Conservation (phyloP, 2,888 invertebrate species). For the Torymus auratus region DNA sequence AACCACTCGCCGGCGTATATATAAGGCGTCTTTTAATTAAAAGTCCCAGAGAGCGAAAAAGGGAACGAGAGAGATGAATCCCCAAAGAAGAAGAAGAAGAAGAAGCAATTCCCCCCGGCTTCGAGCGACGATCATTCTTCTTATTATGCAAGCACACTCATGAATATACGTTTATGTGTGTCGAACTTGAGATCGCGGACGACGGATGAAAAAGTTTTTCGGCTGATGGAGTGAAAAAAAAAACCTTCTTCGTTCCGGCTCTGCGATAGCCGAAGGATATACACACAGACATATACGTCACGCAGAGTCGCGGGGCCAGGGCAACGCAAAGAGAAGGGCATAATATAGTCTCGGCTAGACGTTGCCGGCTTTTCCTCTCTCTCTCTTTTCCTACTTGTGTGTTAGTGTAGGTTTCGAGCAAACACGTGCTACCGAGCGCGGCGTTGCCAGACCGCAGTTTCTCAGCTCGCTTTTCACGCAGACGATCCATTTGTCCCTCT, state of each 20-base stretch:
- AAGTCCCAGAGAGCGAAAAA: too few relatives aligned
- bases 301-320: background rate
- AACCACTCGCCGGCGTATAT: too few relatives aligned
- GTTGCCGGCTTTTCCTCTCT: slow-evolving; percentile 9
- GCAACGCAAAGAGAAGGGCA: background rate
- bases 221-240: too few relatives aligned
- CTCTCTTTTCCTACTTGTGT: background rate
- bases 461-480: slow-evolving; percentile 37
- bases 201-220: slow-evolving; percentile 33
- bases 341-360: background rate
- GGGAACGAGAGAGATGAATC: too few relatives aligned
- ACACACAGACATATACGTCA: background rate
- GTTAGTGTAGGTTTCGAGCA: background rate
- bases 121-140: background rate
- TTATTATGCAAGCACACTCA: background rate
- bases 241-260: background rate
- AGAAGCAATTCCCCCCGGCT: too few relatives aligned
- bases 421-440: slow-evolving; percentile 27
- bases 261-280: background rate
- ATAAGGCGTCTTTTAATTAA: too few relatives aligned
- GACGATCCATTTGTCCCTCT: slow-evolving; percentile 31
- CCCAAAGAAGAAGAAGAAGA: too few relatives aligned
- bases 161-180: slow-evolving; percentile 25
- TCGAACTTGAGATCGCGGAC: too few relatives aligned
- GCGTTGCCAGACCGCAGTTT: slow-evolving; percentile 37